phyloP scores from a whole-genome alignment of 92 coral and sea anemone species.

The Paragorgia papillata region DNA sequence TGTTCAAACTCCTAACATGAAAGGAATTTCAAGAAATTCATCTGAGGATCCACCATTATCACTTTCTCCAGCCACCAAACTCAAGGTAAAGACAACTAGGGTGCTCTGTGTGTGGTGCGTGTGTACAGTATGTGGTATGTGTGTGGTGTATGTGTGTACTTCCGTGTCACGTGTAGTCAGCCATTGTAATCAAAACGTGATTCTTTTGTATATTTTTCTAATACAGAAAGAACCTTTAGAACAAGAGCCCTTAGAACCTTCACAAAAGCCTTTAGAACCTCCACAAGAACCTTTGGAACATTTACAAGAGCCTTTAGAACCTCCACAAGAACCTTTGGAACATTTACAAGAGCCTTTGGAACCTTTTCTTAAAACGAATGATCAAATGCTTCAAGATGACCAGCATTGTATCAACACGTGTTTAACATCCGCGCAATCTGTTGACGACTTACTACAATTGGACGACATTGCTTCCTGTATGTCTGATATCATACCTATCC shows the following conservation, averaged over 20 bases:
- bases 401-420: not conserved
- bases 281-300: no score
- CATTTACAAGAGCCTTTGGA: not conserved
- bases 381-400: not conserved
- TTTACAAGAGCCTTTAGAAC: no score
- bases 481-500: constrained; percentile 15
- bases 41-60: not conserved
- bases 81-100: constrained; percentile 16
- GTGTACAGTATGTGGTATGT: no score
- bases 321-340: no score
- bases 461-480: not conserved
- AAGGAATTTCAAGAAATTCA: not conserved
- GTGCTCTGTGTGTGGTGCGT: no score
- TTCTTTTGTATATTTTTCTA: no score
- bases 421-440: constrained; percentile 2
- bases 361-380: not conserved
- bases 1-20: not conserved
- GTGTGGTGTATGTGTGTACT: no score
- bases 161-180: no score
- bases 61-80: constrained; percentile 9
- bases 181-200: no score
- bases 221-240: no score
- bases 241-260: no score
- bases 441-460: constrained; percentile 36
- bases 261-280: no score